Evolutionary conservation across 2,888 invertebrate species (phyloP).

Genomic region (Sipha maydis): DNA sequence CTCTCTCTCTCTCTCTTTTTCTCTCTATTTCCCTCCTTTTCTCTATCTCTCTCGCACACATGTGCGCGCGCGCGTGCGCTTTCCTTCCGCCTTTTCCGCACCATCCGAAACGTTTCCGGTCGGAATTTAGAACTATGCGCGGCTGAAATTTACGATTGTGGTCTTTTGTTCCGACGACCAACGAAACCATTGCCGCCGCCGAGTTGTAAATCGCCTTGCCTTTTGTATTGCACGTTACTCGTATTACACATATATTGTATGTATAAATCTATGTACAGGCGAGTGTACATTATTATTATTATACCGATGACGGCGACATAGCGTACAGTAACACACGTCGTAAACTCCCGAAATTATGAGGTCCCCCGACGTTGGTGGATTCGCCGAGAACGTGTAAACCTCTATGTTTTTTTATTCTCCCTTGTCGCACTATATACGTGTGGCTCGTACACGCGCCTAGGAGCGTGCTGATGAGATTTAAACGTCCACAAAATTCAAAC

Average conservation of each 20-base stretch:
- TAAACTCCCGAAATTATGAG: constrained; percentile 21
- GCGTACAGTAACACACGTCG: constrained; percentile 14
- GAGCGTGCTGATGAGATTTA: no score
- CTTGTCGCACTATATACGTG: no score
- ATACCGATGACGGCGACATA: background rate
- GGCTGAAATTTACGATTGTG: constrained; percentile 37
- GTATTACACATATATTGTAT: background rate
- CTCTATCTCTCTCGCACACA: no score
- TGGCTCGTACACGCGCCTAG: no score
- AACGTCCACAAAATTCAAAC: no score
- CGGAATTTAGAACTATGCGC: constrained; percentile 27
- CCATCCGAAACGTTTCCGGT: constrained; percentile 27
- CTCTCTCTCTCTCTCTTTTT: no score
- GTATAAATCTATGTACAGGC: no score
- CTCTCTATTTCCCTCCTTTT: no score
- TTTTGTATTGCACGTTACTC: constrained; percentile 1
- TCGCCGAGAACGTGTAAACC: no score
- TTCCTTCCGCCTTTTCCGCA: background rate
- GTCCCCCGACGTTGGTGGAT: no score
- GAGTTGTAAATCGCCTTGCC: constrained; percentile 39
- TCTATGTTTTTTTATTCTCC: no score
- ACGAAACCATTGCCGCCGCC: background rate
- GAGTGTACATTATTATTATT: background rate
- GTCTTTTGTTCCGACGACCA: constrained; percentile 46
- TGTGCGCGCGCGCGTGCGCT: background rate